Evolutionary conservation across 2,797 vertebrate species (phyloP), one percentile per base, ranked within the genome.

Genomic region (Pseudomugil gertrudae): DNA sequence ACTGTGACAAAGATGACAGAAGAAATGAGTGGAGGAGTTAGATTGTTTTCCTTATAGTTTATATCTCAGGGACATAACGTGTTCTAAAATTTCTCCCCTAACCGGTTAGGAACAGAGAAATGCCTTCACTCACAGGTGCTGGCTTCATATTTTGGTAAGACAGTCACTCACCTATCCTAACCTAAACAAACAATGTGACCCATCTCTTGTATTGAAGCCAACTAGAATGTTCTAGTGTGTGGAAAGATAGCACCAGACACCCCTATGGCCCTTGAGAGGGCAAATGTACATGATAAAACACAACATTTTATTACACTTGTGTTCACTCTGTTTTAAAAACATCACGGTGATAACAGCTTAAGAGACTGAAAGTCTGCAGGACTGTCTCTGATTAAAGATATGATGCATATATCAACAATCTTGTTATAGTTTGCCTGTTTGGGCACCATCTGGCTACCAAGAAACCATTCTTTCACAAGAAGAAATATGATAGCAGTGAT

Each of bases 401-500:
- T 1, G n/a, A 79, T 76, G 69, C 36, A 55, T 54, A 66, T 53
- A 66, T 69, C 80, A 84, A 79, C 69, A 65, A 6, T 13, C 23
- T 45, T 4, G 19, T 26, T 45, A 27, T 21, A 17, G 1, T 15
- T 35, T 69, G 63, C 76, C 64, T 81, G 82, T 64, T 69, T 73
- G n/a, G n/a, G n/a, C n/a, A n/a, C n/a, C n/a, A n/a, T n/a, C n/a
- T n/a, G 86, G 66, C 66, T 52, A 2, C 52, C 79, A 23, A 57
- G 64, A 61, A 72, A 27, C 26, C 61, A 66, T 5, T 60, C 69
- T 76, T 84, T 71, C 60, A 63, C 56, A 52, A 36, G 58, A 82
- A 71, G 69, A 81, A 27, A 64, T 84, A 86, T 75, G 58, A 87
- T 85, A 87, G 74, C 43, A 61, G 14, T 3, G 13, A 65, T 58